Evolutionary conservation across 2,113 vertebrate genomes (phyloP), one percentile per base, ranked within the genome.

Genomic region (Galeopterus variegatus): DNA sequence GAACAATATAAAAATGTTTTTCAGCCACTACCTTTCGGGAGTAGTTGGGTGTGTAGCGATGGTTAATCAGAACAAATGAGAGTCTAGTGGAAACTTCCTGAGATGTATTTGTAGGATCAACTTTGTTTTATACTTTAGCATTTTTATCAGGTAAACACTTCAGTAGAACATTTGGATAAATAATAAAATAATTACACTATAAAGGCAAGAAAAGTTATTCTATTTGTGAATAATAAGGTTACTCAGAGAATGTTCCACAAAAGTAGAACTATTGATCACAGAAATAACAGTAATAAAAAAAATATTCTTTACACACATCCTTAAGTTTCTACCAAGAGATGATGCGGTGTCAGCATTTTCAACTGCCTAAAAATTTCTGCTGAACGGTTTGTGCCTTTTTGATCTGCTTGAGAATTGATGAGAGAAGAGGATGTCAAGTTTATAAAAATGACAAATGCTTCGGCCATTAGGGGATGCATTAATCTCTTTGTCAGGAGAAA

Each of bases 401-500:
- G 84, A 96, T 56, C 67, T 69, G 73, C 19, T 36, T 79, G 69
- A 73, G 33, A 92, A 94, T 2, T 82, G 45, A 92, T 83, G 31
- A 93, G 81, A 76, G 41, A 96, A 94, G 18, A 96, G 41, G 21
- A 86, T 86, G 69, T 79, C 52, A 81, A 65, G 77, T 67, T 94
- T n/a, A 73, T 77, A 86, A 88, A 93, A 95, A 95, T 54, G 60
- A 91, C 54, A 97, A 87, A 83, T 64, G 64, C 10, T 28, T 81
- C 64, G 67, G 19, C 85, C 60, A 77, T 79, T 54, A 94, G 9
- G 4, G 48, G 31, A 73, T 58, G 18, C 69, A 91, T 91, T 91
- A 69, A 91, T 84, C 21, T 77, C 64, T 76, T 58, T 89, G 82
- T 69, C 31, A 79, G 69, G 77, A 81, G 69, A 62, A 93, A 77